A percentile compares a stretch with the other conserved stretches of the same genome.
These are phyloP conservation scores for Euspilapteryx auroguttella DNA, from an alignment of 2,888 invertebrate species.

Conservation along the genomic window DNA sequence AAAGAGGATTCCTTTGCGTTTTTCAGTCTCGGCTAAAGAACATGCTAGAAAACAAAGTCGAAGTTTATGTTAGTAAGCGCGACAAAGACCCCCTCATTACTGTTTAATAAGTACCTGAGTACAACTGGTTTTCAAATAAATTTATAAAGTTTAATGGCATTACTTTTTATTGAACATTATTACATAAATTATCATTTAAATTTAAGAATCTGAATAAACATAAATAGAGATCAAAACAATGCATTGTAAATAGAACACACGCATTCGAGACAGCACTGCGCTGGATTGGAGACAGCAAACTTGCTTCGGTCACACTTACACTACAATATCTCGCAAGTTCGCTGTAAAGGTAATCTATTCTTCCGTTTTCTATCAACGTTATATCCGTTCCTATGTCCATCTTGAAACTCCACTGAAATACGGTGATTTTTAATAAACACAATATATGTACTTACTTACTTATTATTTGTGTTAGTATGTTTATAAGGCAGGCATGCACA, in stretches of 20 bases:
- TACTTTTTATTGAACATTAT: neutral
- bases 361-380: constrained; percentile 30
- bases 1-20: constrained; percentile 77
- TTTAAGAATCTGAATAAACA: too few species aligned
- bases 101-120: constrained; percentile 61
- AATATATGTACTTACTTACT: too few species aligned
- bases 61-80: constrained; percentile 68
- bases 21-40: constrained; percentile 46
- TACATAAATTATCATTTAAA: too few species aligned
- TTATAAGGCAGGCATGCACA: constrained; percentile 35
- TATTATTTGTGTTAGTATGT: constrained; percentile 11
- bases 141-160: neutral
- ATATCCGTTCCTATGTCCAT: constrained; percentile 24
- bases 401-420: constrained; percentile 49
- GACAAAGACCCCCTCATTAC: constrained; percentile 81
- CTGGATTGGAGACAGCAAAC: too few species aligned
- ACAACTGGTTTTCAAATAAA: too few species aligned
- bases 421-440: constrained; percentile 26
- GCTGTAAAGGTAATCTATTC: constrained; percentile 26
- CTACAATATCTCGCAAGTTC: constrained; percentile 47
- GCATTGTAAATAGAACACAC: too few species aligned
- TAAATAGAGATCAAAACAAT: too few species aligned
- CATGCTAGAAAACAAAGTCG: constrained; percentile 47
- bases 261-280: too few species aligned
- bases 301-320: constrained; percentile 5